Base-by-base conservation (phyloP, 2,888 invertebrate genomes). In the Pandemis corylana region DNA sequence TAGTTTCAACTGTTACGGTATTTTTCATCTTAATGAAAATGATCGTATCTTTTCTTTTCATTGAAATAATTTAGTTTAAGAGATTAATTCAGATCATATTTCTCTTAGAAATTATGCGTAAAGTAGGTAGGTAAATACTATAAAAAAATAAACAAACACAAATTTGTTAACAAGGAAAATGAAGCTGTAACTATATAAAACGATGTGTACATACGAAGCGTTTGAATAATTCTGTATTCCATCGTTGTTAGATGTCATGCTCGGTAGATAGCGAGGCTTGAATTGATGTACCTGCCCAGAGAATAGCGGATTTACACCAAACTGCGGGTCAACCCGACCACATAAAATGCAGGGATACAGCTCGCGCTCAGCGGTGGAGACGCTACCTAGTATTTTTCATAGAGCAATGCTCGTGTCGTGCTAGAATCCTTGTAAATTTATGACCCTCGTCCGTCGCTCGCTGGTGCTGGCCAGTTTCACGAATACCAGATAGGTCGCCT, bases 341-440 rank as follows among this genome's bases (percentile, higher is more conserved):
- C 63, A 76, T 77, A 76, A 74, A 75, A 76, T 77, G 68, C 70
- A 77, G 70, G 75, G 67, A 75, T 71, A 67, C 70, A 46, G 76
- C 80, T 78, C 77, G 80, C 80, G 80, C 81, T 78, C 77, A 79
- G 80, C 78, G 80, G 85, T 83, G 82, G 86, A 85, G 85, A 84
- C 83, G 85, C 82, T 83, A 84, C 84, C 84, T 85, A 85, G 87
- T 89, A 93, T 92, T 92, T 93, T 92, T 92, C 91, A 90, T 86
- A 85, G 87, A 87, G 89, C 90, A 88, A 87, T 89, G 87, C 85
- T 86, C 79, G 86, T 89, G 93, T 93, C 93, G 87, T 81, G 83
- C 84, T 83, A 83, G 87, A 89, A 93, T 93, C 93, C 93, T 88
- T 84, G 85, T 80, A 91, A 91, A 93, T 94, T 94, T 94, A 94